Evolutionary conservation across 2,888 invertebrate genomes (phyloP).

Genomic region (Leucoma salicis): DNA sequence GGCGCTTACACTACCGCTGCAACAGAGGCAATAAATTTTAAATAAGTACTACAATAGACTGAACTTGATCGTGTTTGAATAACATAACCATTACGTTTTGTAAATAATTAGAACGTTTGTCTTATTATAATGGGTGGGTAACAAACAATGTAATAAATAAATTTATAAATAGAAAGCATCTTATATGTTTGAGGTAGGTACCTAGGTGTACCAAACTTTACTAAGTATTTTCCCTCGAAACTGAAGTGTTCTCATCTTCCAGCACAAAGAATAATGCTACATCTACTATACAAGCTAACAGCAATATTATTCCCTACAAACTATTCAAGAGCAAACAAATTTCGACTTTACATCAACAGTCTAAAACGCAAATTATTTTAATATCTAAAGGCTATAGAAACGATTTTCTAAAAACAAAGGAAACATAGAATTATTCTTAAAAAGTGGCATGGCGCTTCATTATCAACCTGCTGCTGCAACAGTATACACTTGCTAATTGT

Average conservation of each 20-base stretch:
- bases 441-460: constrained; percentile 65
- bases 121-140: no score
- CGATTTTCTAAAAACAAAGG: constrained; percentile 41
- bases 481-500: constrained; percentile 64
- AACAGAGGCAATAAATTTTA: no score
- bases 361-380: constrained; percentile 19
- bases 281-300: constrained; percentile 36
- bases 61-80: no score
- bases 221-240: constrained; percentile 48
- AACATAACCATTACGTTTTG: no score
- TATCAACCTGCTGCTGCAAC: constrained; percentile 57
- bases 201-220: no score
- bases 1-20: no score
- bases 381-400: constrained; percentile 12
- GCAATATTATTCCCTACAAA: constrained; percentile 32
- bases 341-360: constrained; percentile 5
- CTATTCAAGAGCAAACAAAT: background rate
- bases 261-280: constrained; percentile 57
- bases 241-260: constrained; percentile 51
- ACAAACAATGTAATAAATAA: no score
- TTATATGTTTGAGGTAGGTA: no score
- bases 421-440: constrained; percentile 60
- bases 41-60: no score
- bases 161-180: no score
- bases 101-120: no score